Conservation (phyloP, 1,140 invertebrate species). For the Andricus grossulariae region DNA sequence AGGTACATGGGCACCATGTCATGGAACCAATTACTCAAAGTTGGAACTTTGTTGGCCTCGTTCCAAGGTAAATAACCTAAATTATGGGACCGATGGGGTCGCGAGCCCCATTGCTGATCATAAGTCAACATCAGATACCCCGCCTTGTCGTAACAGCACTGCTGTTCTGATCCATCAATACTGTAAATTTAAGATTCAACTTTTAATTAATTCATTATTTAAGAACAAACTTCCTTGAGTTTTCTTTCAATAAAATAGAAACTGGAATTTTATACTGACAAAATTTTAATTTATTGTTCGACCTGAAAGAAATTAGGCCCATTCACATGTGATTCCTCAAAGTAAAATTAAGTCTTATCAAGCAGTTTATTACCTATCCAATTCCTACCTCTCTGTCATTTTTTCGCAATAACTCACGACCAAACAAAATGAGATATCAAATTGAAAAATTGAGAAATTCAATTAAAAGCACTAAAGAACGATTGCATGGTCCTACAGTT, state of each 20-base stretch:
- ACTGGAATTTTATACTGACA: neutral
- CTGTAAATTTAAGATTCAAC: slow-evolving; percentile 70
- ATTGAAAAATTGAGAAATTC: too few relatives aligned
- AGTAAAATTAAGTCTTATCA: too few relatives aligned
- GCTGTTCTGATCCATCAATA: slow-evolving; percentile 93
- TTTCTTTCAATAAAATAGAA: neutral
- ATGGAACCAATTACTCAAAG: slow-evolving; percentile 95
- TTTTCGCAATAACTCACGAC: too few relatives aligned
- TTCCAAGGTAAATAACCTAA: slow-evolving; percentile 93
- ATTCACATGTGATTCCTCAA: too few relatives aligned
- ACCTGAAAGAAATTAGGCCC: too few relatives aligned
- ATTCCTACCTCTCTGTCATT: too few relatives aligned
- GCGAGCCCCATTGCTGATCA: slow-evolving; percentile 95
- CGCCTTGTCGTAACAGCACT: slow-evolving; percentile 97
- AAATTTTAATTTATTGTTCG: neutral
- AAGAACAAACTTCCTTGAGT: too few relatives aligned
- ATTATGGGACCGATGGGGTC: slow-evolving; percentile 91
- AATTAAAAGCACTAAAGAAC: too few relatives aligned
- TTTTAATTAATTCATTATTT: too few relatives aligned
- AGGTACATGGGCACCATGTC: slow-evolving; percentile 95
- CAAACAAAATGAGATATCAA: too few relatives aligned
- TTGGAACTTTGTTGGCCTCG: slow-evolving; percentile 93
- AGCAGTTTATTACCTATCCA: too few relatives aligned
- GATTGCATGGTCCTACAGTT: too few relatives aligned
- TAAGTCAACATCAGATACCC: slow-evolving; percentile 93